Evolutionary conservation across 2,797 vertebrate species (phyloP).

Genomic region (Spinus olivaceus): DNA sequence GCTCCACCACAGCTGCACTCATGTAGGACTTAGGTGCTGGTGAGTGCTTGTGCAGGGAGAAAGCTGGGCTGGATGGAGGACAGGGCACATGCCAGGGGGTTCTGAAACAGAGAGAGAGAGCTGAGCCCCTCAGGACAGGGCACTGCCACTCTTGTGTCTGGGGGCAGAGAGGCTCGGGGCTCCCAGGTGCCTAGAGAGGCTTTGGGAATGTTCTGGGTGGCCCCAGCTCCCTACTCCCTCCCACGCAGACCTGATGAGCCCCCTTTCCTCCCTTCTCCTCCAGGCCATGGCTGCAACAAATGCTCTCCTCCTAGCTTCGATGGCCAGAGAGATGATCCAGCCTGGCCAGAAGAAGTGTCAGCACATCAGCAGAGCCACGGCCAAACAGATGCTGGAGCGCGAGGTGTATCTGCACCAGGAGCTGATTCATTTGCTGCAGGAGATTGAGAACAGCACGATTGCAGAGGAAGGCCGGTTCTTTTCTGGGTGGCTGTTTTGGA

Average conservation of each 20-base stretch:
- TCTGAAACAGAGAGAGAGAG: not conserved
- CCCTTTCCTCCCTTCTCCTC: not conserved
- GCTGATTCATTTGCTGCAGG: not conserved
- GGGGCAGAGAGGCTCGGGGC: rapidly evolving
- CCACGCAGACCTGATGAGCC: not conserved
- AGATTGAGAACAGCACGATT: not conserved
- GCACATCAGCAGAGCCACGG: not conserved
- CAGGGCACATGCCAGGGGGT: too few species aligned
- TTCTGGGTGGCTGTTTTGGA: not conserved
- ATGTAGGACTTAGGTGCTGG: not conserved
- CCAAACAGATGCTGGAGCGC: not conserved
- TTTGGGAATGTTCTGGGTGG: not conserved
- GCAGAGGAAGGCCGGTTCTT: not conserved
- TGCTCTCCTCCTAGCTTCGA: not conserved
- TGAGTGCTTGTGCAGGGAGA: not conserved
- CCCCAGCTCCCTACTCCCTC: not conserved
- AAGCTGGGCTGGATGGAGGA: not conserved
- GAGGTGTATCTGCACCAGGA: not conserved
- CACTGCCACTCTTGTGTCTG: not conserved
- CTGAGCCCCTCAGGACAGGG: not conserved
- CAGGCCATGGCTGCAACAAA: not conserved
- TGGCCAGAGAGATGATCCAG: not conserved
- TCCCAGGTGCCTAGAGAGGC: not conserved
- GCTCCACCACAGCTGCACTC: not conserved
- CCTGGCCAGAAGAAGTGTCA: not conserved